Percentiles rank a stretch among this genome's conserved stretches.
Conservation (phyloP, 2,888 invertebrate species). For the Euclidia mi region DNA sequence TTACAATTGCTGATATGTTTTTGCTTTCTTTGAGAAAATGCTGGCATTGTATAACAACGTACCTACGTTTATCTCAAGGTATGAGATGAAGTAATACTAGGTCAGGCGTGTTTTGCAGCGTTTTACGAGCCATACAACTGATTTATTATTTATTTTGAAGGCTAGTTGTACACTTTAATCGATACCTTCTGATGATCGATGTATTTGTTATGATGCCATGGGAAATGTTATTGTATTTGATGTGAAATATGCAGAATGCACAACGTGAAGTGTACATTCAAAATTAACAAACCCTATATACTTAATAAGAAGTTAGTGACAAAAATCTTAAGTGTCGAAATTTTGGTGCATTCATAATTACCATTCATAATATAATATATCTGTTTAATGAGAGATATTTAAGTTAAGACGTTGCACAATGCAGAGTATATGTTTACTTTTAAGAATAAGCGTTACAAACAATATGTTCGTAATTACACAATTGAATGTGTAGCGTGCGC, state of each 20-base stretch:
- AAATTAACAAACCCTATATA: conserved; percentile 19
- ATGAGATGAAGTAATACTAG: conserved; percentile 34
- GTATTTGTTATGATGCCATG: conserved; percentile 32
- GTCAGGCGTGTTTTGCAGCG: conserved; percentile 30
- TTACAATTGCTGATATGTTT: conserved; percentile 57
- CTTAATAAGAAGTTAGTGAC: conserved; percentile 20
- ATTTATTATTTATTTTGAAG: conserved; percentile 17
- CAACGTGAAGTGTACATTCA: conserved; percentile 6
- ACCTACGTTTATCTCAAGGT: conserved; percentile 42
- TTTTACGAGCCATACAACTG: conserved; percentile 15
- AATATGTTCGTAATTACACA: conserved; percentile 50
- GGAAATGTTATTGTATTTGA: conserved; percentile 23
- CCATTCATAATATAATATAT: conserved; percentile 10
- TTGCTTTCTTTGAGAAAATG: conserved; percentile 49
- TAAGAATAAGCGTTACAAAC: conserved; percentile 47
- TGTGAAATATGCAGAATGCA: conserved; percentile 20
- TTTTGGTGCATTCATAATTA: conserved; percentile 21
- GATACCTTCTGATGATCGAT: conserved; percentile 31
- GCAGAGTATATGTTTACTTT: conserved; percentile 48
- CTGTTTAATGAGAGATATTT: conserved; percentile 17
- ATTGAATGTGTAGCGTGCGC: conserved; percentile 35
- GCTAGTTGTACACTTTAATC: conserved; percentile 3
- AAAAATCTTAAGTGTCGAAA: conserved; percentile 25
- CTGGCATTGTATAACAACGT: conserved; percentile 31
- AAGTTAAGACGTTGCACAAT: conserved; percentile 34